Conservation (phyloP, 2,888 invertebrate species). For the Drosophila quinaria region DNA sequence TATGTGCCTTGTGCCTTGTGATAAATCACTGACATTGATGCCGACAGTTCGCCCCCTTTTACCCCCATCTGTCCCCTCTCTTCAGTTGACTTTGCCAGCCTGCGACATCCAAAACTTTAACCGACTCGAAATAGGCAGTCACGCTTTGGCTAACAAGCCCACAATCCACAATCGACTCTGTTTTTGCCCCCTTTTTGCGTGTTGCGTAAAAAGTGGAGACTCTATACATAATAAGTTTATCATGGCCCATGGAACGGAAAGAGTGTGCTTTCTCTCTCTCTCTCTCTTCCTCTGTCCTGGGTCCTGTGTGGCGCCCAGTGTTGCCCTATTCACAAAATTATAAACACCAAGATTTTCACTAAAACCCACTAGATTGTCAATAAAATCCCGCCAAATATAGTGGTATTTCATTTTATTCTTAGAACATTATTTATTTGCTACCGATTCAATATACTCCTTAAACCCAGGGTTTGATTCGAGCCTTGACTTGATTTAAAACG, state of each 20-base stretch:
- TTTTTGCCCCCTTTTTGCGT: constrained; percentile 7
- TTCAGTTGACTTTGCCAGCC: neutral
- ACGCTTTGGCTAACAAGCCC: constrained; percentile 67
- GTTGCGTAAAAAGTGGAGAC: constrained; percentile 30
- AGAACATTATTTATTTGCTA: too few relatives aligned
- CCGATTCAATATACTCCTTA: too few relatives aligned
- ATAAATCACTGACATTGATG: constrained; percentile 80
- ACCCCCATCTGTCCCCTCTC: neutral
- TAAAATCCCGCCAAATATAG: too few relatives aligned
- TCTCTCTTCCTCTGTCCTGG: constrained; percentile 2
- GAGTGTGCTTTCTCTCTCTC: neutral
- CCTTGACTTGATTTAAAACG: too few relatives aligned
- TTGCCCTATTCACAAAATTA: neutral
- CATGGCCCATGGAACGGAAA: constrained; percentile 27
- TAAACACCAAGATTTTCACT: neutral
- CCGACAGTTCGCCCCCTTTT: constrained; percentile 43
- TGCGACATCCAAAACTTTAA: constrained; percentile 64
- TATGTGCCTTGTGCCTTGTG: constrained; percentile 73
- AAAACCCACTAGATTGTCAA: neutral
- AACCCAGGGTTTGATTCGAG: too few relatives aligned
- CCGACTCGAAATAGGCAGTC: constrained; percentile 66
- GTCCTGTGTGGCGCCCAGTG: constrained; percentile 31
- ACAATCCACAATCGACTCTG: neutral
- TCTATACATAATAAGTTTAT: constrained; percentile 72
- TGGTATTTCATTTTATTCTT: too few relatives aligned